These are phyloP conservation scores for Poicephalus gulielmi DNA, from an alignment of 2,113 vertebrate genomes.

Conservation along the genomic window DNA sequence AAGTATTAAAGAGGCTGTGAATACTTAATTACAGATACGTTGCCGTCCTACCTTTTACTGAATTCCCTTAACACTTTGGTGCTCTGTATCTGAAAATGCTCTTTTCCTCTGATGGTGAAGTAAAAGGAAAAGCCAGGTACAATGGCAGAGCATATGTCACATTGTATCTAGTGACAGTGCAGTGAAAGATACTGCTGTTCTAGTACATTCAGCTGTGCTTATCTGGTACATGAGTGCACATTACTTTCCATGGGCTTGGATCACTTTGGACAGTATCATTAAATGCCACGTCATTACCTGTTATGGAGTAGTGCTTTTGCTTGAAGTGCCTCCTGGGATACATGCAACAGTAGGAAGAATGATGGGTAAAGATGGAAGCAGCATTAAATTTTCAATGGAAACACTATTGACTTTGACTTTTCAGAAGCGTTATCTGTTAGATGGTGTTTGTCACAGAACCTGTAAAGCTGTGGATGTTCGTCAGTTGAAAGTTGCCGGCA, in stretches of 20 bases:
- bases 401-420: conserved; percentile 97
- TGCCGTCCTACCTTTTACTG: conserved; percentile 73
- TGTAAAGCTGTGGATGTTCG: conserved; percentile 84
- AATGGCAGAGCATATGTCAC: conserved; percentile 86
- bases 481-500: conserved; percentile 83
- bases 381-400: conserved; percentile 96
- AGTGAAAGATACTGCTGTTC: conserved; percentile 85
- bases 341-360: conserved; percentile 78
- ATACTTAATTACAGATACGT: conserved; percentile 77
- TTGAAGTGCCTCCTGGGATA: conserved; percentile 86
- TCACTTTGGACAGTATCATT: conserved; percentile 99
- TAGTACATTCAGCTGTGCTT: conserved; percentile 86
- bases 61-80: conserved; percentile 65
- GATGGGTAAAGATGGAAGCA: conserved; percentile 89
- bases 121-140: conserved; percentile 74
- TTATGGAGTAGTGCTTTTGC: conserved; percentile 93
- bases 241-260: conserved; percentile 90
- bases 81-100: conserved; percentile 71
- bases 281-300: conserved; percentile 99
- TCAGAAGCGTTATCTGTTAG: conserved; percentile 90
- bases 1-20: conserved; percentile 81
- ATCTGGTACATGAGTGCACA: conserved; percentile 91
- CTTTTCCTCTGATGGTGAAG: conserved; percentile 70
- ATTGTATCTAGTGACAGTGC: conserved; percentile 89
- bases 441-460: conserved; percentile 95